These are phyloP conservation scores for Dione vanillae DNA, from an alignment of 2,888 invertebrate genomes.

Conservation along the genomic window DNA sequence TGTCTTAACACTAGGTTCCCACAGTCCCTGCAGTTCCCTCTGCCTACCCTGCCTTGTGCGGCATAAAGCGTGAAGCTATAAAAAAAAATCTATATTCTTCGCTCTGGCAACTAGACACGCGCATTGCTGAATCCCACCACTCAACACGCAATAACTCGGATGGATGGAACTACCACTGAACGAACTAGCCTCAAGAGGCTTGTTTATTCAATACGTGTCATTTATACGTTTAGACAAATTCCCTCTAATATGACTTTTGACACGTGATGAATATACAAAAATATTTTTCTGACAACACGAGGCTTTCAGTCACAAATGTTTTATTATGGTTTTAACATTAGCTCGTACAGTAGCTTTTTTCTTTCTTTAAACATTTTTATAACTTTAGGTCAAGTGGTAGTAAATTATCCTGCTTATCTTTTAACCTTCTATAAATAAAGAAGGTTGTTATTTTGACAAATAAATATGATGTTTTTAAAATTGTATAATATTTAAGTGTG, in stretches of 20 bases:
- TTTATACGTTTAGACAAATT: constrained; percentile 28
- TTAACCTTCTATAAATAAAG: too few relatives aligned
- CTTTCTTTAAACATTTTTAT: neutral
- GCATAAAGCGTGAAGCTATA: too few relatives aligned
- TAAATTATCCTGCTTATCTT: too few relatives aligned
- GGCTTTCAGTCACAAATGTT: constrained; percentile 9
- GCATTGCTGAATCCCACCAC: neutral
- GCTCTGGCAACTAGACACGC: too few relatives aligned
- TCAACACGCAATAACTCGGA: too few relatives aligned
- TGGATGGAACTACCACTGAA: neutral
- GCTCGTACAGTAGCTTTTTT: neutral
- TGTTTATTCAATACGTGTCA: constrained; percentile 21
- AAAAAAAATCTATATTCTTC: too few relatives aligned
- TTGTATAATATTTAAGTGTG: too few relatives aligned
- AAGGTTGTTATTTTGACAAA: too few relatives aligned
- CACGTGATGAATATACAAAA: constrained; percentile 21
- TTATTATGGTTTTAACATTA: neutral
- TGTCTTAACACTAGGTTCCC: too few relatives aligned
- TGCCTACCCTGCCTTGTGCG: too few relatives aligned
- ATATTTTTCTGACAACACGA: constrained; percentile 20
- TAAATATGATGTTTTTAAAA: too few relatives aligned
- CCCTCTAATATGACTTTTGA: constrained; percentile 20
- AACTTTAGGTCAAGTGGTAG: neutral
- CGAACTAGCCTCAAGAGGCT: neutral
- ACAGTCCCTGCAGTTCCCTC: too few relatives aligned